These are phyloP conservation scores for Otus scops DNA, from an alignment of 2,797 vertebrate genomes.

Conservation along the genomic window DNA sequence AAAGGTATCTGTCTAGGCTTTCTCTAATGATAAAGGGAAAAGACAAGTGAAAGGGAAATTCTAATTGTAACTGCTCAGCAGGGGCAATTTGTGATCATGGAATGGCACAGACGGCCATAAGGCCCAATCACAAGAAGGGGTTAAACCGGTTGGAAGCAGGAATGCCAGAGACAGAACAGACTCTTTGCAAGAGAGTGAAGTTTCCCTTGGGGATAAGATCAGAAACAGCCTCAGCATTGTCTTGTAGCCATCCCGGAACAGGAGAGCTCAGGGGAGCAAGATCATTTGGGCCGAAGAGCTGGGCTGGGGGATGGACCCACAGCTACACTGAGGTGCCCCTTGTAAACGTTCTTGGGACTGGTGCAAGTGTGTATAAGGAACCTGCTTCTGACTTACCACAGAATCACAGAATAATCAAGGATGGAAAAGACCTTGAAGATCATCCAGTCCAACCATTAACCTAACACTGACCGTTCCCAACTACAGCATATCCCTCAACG, in stretches of 20 bases:
- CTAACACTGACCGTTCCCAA: too few species aligned
- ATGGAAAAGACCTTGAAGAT: too few species aligned
- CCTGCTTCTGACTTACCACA: background rate
- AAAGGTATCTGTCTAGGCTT: background rate
- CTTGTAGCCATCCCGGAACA: background rate
- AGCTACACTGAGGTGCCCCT: background rate
- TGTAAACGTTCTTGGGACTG: background rate
- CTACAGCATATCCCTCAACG: too few species aligned
- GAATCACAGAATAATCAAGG: too few species aligned
- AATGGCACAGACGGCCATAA: background rate
- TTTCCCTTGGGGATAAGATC: background rate
- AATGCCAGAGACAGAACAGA: background rate
- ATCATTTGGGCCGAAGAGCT: background rate
- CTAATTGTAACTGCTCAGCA: background rate
- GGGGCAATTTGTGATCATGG: background rate
- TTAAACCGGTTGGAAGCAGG: background rate
- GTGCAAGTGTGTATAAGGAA: background rate
- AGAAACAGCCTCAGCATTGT: background rate
- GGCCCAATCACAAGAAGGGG: background rate
- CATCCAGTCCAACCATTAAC: too few species aligned
- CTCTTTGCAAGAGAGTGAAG: background rate
- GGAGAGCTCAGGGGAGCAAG: accelerated
- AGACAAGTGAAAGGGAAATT: background rate
- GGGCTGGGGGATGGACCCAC: accelerated
- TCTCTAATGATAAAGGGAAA: background rate